Evolutionary conservation across 2,113 vertebrate genomes (phyloP).

Genomic region (Polyodon spathula): DNA sequence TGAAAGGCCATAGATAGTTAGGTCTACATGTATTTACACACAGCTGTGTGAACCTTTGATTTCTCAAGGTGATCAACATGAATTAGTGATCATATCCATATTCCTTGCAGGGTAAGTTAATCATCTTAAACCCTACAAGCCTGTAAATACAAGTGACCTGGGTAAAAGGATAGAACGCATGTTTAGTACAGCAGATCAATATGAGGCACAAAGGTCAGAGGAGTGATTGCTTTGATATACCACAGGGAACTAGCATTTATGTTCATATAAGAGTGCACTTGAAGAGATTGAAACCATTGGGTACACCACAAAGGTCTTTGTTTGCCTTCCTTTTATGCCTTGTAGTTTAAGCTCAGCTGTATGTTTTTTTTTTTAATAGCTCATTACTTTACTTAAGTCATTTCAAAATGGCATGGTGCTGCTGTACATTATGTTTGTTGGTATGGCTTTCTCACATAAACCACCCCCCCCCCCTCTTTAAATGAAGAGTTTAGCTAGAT

Average conservation of each 20-base stretch:
- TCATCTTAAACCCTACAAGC: background rate
- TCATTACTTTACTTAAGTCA: too few relatives aligned
- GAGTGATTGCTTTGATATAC: background rate
- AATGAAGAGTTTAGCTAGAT: too few relatives aligned
- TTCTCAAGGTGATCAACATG: background rate
- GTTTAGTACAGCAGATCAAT: background rate
- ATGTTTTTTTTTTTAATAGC: too few relatives aligned
- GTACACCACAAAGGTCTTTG: too few relatives aligned
- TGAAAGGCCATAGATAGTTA: background rate
- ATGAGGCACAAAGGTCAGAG: background rate
- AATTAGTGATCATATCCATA: background rate
- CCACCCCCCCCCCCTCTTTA: too few relatives aligned
- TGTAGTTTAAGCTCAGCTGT: too few relatives aligned
- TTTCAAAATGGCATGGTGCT: too few relatives aligned
- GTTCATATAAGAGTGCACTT: background rate
- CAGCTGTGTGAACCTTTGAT: background rate
- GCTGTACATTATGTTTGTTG: too few relatives aligned
- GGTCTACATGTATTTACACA: background rate
- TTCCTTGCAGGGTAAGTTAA: background rate
- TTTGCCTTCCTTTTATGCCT: too few relatives aligned
- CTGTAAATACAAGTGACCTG: background rate
- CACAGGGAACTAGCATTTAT: background rate
- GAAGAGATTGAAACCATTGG: background rate
- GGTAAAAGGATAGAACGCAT: background rate
- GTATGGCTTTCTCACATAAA: too few relatives aligned